Base-by-base conservation (phyloP, 1,140 invertebrate species). In the Druon quercuslanigerum region DNA sequence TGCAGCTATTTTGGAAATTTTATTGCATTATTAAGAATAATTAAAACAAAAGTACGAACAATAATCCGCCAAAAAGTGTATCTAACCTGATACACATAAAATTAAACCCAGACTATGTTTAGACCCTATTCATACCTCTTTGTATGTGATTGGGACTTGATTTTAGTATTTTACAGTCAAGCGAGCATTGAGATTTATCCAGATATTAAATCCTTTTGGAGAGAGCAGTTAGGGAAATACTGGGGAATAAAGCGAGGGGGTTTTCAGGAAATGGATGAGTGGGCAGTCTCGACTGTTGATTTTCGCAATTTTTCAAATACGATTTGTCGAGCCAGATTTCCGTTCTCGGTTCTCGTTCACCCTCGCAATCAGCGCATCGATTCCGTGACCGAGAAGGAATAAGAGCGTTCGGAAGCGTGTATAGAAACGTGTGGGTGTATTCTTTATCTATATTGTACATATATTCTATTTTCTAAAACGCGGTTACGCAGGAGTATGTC, bases 231-330 rank as follows among this genome's bases (percentile, higher is more conserved):
- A 54, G 17, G 52, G 52, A 19, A 54, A 54, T 54, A 16, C n/a
- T 8, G 12, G 33, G 13, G 33, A 40, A 46, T 46, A 66, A 40
- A 66, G 16, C 13, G 20, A 66, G 33, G 25, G 60, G 25, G 60
- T 66, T n/a, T n/a, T 7, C 25, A 40, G 25, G 60, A 66, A 66
- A 66, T 33, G 14, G 13, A 66, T 66, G 60, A 66, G 14, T 66
- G 60, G 46, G 40, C 60, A 66, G 25, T 66, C 20, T 25, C 60
- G 25, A 66, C 60, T 66, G 60, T 66, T 66, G 60, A 66, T 66
- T 66, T 66, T 66, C 60, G 60, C 60, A 66, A 66, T 66, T 66
- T 66, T 66, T 66, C 60, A 66, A 66, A 66, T 66, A 66, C 60
- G 25, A 66, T 66, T 66, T 66, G 60, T 40, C 60, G 60, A 66